These are phyloP conservation scores for Aramus guarauna DNA, from an alignment of 2,113 vertebrate species.

Conservation along the genomic window DNA sequence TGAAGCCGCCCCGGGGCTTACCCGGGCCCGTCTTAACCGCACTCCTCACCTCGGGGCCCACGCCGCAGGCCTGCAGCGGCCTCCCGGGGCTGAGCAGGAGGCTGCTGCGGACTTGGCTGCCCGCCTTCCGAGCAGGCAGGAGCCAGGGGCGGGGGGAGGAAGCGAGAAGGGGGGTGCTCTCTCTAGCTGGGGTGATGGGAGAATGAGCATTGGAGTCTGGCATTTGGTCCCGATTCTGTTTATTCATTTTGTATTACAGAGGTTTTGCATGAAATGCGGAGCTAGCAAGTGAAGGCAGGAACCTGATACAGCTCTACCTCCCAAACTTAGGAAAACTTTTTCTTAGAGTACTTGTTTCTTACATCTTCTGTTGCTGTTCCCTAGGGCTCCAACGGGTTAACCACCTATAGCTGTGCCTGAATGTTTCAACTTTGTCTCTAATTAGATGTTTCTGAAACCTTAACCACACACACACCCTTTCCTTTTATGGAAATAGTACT, in stretches of 20 bases:
- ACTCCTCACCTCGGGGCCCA: no score
- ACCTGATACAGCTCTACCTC: fast-evolving
- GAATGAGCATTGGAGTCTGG: fast-evolving
- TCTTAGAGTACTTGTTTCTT: background rate
- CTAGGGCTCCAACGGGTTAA: background rate
- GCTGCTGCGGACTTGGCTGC: background rate
- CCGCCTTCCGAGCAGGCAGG: no score
- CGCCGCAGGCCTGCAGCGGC: no score
- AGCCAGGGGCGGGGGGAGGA: no score
- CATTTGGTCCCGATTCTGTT: fast-evolving
- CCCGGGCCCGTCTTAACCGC: no score
- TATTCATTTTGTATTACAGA: fast-evolving
- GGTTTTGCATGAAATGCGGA: fast-evolving
- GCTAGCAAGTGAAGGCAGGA: background rate
- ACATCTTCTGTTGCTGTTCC: fast-evolving
- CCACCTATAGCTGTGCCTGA: background rate
- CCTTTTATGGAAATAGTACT: background rate
- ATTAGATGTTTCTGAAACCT: background rate
- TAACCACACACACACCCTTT: background rate
- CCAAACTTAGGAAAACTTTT: fast-evolving
- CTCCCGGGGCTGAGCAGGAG: no score
- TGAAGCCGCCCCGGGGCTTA: no score
- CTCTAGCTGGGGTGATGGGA: fast-evolving
- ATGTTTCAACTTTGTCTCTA: background rate
- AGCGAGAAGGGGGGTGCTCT: no score